phyloP scores from a whole-genome alignment of 2,113 vertebrate species.

The Sciurus niger region DNA sequence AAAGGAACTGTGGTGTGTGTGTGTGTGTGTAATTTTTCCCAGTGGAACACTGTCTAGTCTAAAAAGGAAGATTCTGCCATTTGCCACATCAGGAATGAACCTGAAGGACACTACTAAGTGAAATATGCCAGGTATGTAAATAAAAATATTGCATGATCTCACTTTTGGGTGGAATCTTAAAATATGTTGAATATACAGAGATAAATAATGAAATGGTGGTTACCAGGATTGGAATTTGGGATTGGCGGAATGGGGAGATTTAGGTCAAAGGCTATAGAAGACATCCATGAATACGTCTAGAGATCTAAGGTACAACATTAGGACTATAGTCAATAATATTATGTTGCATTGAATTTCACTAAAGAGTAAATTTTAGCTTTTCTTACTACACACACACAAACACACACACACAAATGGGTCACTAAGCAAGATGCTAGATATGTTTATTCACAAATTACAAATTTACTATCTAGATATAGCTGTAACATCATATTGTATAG shows the following conservation, averaged over 20 bases:
- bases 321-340: background rate
- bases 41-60: background rate
- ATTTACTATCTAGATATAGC: background rate
- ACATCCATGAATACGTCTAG: background rate
- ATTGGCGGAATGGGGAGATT: background rate
- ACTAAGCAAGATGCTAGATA: background rate
- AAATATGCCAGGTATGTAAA: background rate
- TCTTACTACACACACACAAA: background rate
- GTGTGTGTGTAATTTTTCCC: background rate
- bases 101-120: background rate
- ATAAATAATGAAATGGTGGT: background rate
- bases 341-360: background rate
- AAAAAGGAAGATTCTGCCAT: background rate
- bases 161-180: background rate
- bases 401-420: background rate
- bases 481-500: background rate
- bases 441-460: background rate
- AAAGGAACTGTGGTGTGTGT: background rate
- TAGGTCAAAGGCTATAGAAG: background rate
- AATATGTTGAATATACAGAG: background rate
- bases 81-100: background rate
- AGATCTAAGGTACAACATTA: background rate
- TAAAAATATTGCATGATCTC: background rate
- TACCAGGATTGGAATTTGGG: background rate
- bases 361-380: background rate